phyloP scores from a whole-genome alignment of 2,113 vertebrate genomes.

The Catharus fuscescens region DNA sequence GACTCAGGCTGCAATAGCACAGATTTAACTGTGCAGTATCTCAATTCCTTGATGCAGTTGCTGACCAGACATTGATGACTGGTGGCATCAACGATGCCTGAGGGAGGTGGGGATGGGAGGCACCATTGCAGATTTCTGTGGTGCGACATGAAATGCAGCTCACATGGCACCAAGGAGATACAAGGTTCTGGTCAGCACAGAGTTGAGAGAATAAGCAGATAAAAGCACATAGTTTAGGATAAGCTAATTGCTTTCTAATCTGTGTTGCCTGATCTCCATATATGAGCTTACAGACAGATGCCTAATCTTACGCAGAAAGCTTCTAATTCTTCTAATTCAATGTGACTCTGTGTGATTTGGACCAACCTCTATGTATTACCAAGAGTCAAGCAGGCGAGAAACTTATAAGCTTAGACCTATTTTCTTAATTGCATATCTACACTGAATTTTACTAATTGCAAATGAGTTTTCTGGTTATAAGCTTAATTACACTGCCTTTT shows the following conservation, averaged over 20 bases:
- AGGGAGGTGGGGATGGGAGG: background rate
- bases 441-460: background rate
- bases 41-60: background rate
- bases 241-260: constrained; percentile 40
- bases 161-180: background rate
- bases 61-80: background rate
- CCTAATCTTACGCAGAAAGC: constrained; percentile 2
- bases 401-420: background rate
- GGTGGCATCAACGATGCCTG: background rate
- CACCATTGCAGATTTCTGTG: background rate
- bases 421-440: background rate
- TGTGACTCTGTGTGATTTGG: background rate
- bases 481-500: background rate
- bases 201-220: constrained; percentile 1
- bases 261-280: background rate
- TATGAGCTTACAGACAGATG: constrained; percentile 10
- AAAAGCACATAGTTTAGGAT: background rate
- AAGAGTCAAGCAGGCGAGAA: background rate
- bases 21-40: background rate
- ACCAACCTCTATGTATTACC: background rate
- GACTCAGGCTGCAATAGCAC: background rate
- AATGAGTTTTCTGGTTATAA: background rate
- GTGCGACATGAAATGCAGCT: background rate
- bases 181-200: background rate
- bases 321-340: constrained; percentile 45